These are phyloP conservation scores for Punctoribates punctum DNA, from an alignment of 2,888 invertebrate genomes.

Conservation along the genomic window DNA sequence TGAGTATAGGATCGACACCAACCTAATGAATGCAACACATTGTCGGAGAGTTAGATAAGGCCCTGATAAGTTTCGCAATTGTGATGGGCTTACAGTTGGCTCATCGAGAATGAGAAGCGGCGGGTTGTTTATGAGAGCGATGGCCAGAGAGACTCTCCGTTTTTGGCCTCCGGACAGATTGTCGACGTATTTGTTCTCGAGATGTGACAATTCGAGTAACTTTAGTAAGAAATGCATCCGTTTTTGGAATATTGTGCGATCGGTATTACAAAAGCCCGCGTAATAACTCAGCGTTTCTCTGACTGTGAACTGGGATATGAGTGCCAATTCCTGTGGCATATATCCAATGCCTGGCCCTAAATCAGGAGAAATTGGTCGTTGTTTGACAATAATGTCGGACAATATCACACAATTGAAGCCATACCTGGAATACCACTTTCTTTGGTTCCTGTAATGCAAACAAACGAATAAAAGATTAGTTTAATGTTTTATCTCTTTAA, in stretches of 20 bases:
- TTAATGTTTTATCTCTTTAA: not conserved
- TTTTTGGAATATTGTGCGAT: conserved; percentile 43
- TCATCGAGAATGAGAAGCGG: conserved; percentile 86
- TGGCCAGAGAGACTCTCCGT: conserved; percentile 83
- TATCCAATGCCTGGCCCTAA: conserved; percentile 81
- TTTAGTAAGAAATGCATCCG: conserved; percentile 53
- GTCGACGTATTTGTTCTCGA: conserved; percentile 38
- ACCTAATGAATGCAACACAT: not conserved
- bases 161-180: conserved; percentile 72
- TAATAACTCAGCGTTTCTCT: conserved; percentile 55
- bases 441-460: conserved; percentile 62
- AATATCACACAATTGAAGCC: conserved; percentile 49
- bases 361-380: not conserved
- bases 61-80: too few relatives aligned
- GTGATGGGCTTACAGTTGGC: not conserved
- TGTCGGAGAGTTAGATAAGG: not conserved
- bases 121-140: conserved; percentile 87
- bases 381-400: not conserved
- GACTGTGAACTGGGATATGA: conserved; percentile 52
- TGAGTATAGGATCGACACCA: conserved; percentile 42
- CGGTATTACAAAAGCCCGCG: conserved; percentile 54
- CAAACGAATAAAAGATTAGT: conserved; percentile 7
- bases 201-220: conserved; percentile 54
- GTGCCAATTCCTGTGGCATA: conserved; percentile 69
- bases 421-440: conserved; percentile 88